These are phyloP conservation scores for Apis cerana DNA, from an alignment of 1,140 invertebrate genomes.

Conservation along the genomic window DNA sequence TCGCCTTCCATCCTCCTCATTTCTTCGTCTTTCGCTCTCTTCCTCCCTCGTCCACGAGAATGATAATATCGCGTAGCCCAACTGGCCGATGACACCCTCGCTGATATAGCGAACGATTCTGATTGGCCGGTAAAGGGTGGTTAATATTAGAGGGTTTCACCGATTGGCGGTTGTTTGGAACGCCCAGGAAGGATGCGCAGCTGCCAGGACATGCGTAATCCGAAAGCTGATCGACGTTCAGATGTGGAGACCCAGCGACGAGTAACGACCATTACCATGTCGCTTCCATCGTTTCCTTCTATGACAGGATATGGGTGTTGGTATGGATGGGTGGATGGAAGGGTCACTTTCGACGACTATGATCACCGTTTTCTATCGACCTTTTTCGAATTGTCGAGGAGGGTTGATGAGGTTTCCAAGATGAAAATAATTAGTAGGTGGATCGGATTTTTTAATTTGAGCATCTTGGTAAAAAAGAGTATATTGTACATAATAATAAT, in stretches of 20 bases:
- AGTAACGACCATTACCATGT: constrained; percentile 56
- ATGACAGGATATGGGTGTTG: neutral
- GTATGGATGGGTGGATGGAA: too few species aligned
- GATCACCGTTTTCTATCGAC: neutral
- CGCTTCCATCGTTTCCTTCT: constrained; percentile 33
- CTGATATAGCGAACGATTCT: constrained; percentile 60
- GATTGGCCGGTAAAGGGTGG: constrained; percentile 68
- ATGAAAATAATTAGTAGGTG: neutral
- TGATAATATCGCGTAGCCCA: constrained; percentile 68
- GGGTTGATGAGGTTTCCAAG: neutral
- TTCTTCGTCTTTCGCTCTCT: neutral
- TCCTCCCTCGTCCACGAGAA: constrained; percentile 4
- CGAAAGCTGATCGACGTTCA: constrained; percentile 65
- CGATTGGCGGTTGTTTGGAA: constrained; percentile 67
- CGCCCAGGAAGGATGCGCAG: constrained; percentile 81
- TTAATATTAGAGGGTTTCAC: constrained; percentile 62
- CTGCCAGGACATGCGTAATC: constrained; percentile 79
- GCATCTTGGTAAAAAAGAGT: neutral
- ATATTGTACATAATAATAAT: too few species aligned
- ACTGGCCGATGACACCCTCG: constrained; percentile 72
- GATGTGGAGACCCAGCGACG: neutral
- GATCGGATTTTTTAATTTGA: neutral
- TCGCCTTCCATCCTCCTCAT: neutral
- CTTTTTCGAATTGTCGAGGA: neutral
- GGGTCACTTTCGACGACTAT: neutral